Conservation (phyloP, 2,113 vertebrate species). For the Cnemophilus loriae region DNA sequence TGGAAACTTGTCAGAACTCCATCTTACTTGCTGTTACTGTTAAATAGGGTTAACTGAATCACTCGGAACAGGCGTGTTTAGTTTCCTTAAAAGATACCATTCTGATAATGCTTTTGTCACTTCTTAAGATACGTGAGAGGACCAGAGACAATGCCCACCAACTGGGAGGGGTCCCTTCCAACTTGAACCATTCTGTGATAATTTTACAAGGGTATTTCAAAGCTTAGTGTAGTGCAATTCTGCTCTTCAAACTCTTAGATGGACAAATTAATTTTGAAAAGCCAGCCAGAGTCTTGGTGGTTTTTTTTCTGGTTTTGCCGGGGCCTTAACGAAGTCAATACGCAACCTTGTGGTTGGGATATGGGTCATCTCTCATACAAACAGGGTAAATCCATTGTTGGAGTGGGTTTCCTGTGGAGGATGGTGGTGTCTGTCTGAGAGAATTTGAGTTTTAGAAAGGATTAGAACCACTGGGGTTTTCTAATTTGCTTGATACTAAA, state of each 20-base stretch:
- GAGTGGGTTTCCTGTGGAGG: not conserved
- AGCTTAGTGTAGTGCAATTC: not conserved
- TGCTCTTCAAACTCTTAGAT: not conserved
- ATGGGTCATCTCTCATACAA: not conserved
- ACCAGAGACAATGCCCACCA: not conserved
- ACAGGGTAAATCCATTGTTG: not conserved
- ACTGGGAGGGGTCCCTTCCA: not conserved
- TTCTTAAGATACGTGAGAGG: not conserved
- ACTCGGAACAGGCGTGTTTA: not conserved
- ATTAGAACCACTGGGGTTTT: not conserved
- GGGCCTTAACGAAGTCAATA: not conserved
- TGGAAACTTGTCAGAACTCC: not conserved
- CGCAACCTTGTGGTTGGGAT: not conserved
- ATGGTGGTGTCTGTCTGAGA: not conserved
- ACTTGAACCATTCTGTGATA: not conserved
- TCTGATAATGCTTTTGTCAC: not conserved
- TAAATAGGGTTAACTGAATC: not conserved
- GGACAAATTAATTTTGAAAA: not conserved
- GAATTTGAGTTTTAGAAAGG: not conserved
- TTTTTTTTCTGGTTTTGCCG: not conserved
- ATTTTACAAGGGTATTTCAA: not conserved
- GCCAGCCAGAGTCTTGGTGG: not conserved
- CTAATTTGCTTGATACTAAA: not conserved
- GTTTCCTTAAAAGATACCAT: not conserved
- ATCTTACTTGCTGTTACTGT: not conserved